Percentiles rank a stretch among this genome's conserved stretches.
Conservation (phyloP, 2,113 vertebrate genomes). For the Dissostichus mawsoni region DNA sequence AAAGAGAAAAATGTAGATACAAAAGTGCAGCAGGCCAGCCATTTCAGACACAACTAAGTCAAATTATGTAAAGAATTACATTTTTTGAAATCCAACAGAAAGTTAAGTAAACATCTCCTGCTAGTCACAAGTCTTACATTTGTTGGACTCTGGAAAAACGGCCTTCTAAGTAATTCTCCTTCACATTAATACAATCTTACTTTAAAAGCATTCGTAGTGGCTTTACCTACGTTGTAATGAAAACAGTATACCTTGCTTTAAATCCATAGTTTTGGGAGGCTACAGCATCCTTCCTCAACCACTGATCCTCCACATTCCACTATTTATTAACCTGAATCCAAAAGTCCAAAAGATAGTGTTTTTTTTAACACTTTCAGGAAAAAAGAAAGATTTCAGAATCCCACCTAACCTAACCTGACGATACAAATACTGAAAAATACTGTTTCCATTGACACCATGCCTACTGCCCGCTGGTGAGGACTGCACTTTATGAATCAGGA, state of each 20-base stretch:
- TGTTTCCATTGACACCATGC: conserved; percentile 42
- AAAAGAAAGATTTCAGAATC: conserved; percentile 7
- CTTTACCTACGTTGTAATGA: neutral
- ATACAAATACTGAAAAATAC: neutral
- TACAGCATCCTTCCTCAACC: neutral
- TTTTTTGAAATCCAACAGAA: neutral
- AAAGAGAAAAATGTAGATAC: neutral
- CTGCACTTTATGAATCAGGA: conserved; percentile 20
- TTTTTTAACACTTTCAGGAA: conserved; percentile 30
- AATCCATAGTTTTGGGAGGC: neutral
- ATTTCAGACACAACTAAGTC: neutral
- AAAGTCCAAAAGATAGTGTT: neutral
- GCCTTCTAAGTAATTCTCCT: neutral
- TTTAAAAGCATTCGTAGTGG: neutral
- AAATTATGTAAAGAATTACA: neutral
- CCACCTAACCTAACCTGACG: neutral
- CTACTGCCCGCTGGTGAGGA: neutral
- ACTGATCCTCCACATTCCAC: conserved; percentile 23
- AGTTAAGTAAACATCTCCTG: neutral
- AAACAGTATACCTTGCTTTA: neutral
- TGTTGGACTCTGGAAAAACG: neutral
- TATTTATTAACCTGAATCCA: conserved; percentile 14
- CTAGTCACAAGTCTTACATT: neutral
- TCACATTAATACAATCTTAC: neutral
- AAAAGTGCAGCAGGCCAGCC: no score